Evolutionary conservation across 2,797 vertebrate genomes (phyloP), one percentile per base, ranked within the genome.

Genomic region (Anguilla marmorata): DNA sequence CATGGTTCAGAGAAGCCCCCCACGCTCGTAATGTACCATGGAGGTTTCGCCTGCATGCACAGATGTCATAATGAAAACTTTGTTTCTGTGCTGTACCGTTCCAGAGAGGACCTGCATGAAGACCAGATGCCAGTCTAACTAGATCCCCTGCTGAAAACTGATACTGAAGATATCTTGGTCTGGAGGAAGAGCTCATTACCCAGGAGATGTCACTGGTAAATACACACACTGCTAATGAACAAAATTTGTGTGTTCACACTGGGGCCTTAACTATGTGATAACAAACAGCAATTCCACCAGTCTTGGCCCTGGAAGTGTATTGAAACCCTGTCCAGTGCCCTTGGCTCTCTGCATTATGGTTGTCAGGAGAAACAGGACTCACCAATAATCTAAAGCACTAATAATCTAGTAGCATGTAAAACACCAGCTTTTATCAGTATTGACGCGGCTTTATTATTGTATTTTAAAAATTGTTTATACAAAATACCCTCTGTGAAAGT

Each of bases 221-320:
- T 82, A 82, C 79, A 76, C 74, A 82, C 41, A n/a, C 45, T 2
- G 45, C 45, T 82, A 82, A 50, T 82, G 21, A 50, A 50, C 41
- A 50, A 21, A 16, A 9, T 50, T 50, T 50, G 79, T 82, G 79
- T 82, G 79, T 50, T 82, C 79, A 82, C 79, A 82, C 45, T 2
- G 41, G 45, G 79, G 79, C 8, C n/a, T 82, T 82, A 82, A 82
- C 79, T 82, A 82, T 82, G 79, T 50, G 79, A 50, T 82, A 82
- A 82, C 79, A 82, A 76, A 82, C 41, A n/a, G 14, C 41, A 48
- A 37, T 41, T 45, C 30, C 33, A 33, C 72, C 72, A 76, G 72
- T 69, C 63, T 69, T 37, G n/a, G 69, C 11, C 27, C 69, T 33
- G 30, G 30, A 33, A 33, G 69, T 74, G 27, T 30, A 33, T 3